phyloP scores from a whole-genome alignment of 2,113 vertebrate species.

The Microcebus griseorufus region DNA sequence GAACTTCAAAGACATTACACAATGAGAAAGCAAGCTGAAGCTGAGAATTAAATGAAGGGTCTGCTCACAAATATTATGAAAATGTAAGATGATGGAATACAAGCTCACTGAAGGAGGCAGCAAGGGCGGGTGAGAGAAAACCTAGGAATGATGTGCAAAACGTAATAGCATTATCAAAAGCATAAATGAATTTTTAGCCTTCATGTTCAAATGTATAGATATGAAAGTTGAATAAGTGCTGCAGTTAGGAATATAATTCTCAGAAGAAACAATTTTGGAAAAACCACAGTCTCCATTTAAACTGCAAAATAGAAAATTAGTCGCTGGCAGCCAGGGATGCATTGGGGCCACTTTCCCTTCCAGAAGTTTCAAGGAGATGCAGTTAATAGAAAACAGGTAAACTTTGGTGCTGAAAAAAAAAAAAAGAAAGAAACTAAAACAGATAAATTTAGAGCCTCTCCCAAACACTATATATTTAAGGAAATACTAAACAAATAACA shows the following conservation, averaged over 20 bases:
- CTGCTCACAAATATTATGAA: slow-evolving; percentile 50
- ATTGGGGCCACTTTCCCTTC: background rate
- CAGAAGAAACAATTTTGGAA: slow-evolving; percentile 33
- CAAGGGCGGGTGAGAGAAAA: background rate
- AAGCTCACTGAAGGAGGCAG: slow-evolving; percentile 52
- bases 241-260: background rate
- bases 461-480: background rate
- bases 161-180: background rate
- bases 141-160: background rate
- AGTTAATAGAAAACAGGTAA: background rate
- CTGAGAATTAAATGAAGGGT: slow-evolving; percentile 71
- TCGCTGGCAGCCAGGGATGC: background rate
- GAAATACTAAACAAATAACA: background rate
- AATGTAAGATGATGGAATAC: slow-evolving; percentile 38
- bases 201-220: background rate
- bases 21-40: slow-evolving; percentile 68
- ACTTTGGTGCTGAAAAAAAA: too few species aligned
- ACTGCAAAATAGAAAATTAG: slow-evolving; percentile 54
- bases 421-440: background rate
- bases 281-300: background rate
- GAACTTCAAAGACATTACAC: slow-evolving; percentile 68
- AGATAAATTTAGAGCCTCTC: background rate
- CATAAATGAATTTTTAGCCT: slow-evolving; percentile 4
- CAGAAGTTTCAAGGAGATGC: background rate
- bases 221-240: background rate